phyloP scores from a whole-genome alignment of 2,113 vertebrate genomes.

The Shinisaurus crocodilurus region DNA sequence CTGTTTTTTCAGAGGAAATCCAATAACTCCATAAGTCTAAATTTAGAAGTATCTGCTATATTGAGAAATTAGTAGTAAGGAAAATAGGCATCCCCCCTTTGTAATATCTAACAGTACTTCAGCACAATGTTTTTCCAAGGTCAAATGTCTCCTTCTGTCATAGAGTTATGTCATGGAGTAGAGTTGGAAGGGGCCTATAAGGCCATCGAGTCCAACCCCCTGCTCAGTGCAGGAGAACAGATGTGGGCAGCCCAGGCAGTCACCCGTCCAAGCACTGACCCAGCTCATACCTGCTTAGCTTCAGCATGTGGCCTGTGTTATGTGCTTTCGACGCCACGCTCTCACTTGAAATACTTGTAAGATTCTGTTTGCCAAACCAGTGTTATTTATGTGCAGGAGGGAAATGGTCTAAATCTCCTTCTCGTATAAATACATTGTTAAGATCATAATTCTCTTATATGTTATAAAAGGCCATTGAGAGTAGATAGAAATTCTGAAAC shows the following conservation, averaged over 20 bases:
- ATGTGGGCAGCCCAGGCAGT: no score
- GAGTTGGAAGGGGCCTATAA: no score
- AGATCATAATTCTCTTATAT: background rate
- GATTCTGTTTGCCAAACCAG: slow-evolving; percentile 19
- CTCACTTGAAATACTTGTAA: slow-evolving; percentile 33
- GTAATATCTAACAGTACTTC: slow-evolving; percentile 26
- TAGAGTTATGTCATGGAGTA: no score
- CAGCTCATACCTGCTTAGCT: no score
- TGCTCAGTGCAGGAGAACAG: no score
- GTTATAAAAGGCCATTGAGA: background rate
- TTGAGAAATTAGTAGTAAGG: slow-evolving; percentile 51
- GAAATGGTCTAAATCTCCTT: slow-evolving; percentile 25
- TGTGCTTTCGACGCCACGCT: no score
- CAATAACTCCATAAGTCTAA: slow-evolving; percentile 46
- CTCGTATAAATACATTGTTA: no score
- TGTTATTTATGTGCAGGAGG: slow-evolving; percentile 17
- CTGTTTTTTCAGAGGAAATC: slow-evolving; percentile 35
- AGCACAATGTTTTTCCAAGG: slow-evolving; percentile 35
- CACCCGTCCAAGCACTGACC: no score
- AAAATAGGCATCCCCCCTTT: slow-evolving; percentile 22
- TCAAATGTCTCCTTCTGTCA: slow-evolving; percentile 20
- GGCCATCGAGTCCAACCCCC: no score
- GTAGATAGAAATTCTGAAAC: background rate
- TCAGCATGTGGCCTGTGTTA: no score
- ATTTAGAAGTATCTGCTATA: slow-evolving; percentile 46